Percentiles rank a stretch among this genome's conserved stretches.
Conservation (phyloP, 1,140 invertebrate species). For the Chymomyza costata region DNA sequence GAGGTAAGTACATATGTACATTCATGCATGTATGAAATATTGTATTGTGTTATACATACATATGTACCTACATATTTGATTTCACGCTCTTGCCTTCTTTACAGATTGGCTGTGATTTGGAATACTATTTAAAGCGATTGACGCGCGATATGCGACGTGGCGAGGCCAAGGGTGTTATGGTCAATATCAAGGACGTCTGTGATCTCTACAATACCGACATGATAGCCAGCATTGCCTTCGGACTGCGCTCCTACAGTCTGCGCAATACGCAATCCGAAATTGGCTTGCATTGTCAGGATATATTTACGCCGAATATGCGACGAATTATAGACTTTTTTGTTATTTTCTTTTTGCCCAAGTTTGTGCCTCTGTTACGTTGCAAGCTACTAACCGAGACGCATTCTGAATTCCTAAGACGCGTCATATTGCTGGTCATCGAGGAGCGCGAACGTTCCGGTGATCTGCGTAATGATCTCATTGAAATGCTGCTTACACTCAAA, state of each 20-base stretch:
- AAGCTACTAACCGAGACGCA: constrained; percentile 53
- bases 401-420: constrained; percentile 62
- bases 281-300: constrained; percentile 73
- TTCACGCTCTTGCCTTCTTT: not conserved
- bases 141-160: constrained; percentile 51
- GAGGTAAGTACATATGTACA: constrained; percentile 55
- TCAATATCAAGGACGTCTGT: constrained; percentile 76
- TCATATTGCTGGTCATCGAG: constrained; percentile 73
- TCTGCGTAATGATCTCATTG: constrained; percentile 76
- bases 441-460: constrained; percentile 65
- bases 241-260: constrained; percentile 78
- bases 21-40: too few species aligned
- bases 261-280: constrained; percentile 76
- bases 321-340: constrained; percentile 76
- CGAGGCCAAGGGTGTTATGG: constrained; percentile 33
- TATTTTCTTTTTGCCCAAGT: constrained; percentile 76
- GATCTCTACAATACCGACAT: constrained; percentile 79
- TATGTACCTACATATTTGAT: not conserved
- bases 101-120: constrained; percentile 62
- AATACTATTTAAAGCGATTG: constrained; percentile 57
- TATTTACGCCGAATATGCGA: constrained; percentile 78
- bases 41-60: constrained; percentile 4
- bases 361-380: constrained; percentile 48
- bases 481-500: constrained; percentile 75
- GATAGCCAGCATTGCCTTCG: constrained; percentile 79